A percentile compares a stretch with the other conserved stretches of the same genome.
These are phyloP conservation scores for Mesocentrotus franciscanus DNA, from an alignment of 53 echinoderm and acorn worm species.

Conservation along the genomic window DNA sequence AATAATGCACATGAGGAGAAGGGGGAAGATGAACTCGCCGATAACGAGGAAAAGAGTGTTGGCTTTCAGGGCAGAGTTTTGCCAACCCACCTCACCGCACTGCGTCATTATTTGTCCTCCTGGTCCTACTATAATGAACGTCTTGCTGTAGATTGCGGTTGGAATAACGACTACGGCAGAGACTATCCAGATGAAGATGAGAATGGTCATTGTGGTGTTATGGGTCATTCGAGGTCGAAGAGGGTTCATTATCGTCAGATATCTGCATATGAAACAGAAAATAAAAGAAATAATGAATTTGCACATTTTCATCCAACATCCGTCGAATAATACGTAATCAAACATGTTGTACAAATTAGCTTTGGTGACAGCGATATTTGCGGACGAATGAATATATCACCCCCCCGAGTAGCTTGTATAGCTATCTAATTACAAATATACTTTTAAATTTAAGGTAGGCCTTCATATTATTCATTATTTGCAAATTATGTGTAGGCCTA, in stretches of 20 bases:
- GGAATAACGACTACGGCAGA: constrained; percentile 85
- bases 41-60: constrained; percentile 82
- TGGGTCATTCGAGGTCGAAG: constrained; percentile 86
- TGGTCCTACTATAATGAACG: constrained; percentile 7
- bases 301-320: background rate
- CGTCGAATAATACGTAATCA: too few species aligned
- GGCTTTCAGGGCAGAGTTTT: constrained; percentile 70
- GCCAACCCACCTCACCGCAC: constrained; percentile 83
- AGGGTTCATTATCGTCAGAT: constrained; percentile 90
- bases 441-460: too few species aligned
- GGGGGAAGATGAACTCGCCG: constrained; percentile 84
- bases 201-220: constrained; percentile 72
- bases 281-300: background rate
- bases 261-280: constrained; percentile 66
- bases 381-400: too few species aligned
- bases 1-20: constrained; percentile 79
- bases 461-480: too few species aligned
- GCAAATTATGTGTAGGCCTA: too few species aligned
- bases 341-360: too few species aligned
- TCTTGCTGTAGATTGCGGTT: constrained; percentile 75
- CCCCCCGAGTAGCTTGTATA: too few species aligned
- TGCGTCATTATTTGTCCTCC: constrained; percentile 59
- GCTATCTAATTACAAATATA: too few species aligned
- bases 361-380: too few species aligned
- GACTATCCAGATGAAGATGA: constrained; percentile 84